Base-by-base conservation (phyloP, 2,797 vertebrate genomes). In the Syngnathus rostellatus region DNA sequence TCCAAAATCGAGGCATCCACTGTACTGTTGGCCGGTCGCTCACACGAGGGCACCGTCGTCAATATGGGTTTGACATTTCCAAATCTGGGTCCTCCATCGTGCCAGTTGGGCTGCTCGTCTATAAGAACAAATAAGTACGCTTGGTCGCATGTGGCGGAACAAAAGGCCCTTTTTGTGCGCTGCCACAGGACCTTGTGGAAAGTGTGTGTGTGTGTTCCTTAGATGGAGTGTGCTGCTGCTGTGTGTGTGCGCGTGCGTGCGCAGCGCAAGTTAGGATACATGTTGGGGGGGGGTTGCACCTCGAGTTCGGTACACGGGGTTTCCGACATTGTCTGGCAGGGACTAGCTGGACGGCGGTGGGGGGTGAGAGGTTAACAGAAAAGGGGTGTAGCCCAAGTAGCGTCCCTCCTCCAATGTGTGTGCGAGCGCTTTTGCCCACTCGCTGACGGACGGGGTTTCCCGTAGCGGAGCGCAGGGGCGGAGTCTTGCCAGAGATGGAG, bases 251-350 rank as follows among this genome's bases (percentile, higher is more conserved):
- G 2, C 0, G 31, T 31, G 31, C 2, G 31, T 4, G 31, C 31
- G 31, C 31, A 31, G 31, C 19, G 63, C 66, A 41, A 66, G 54
- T 68, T 64, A 59, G 65, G 8, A 16, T 57, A 37, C 55, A 37
- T 31, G 55, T 37, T 17, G 23, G 58, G 69, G 74, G 72, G 69
- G 74, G 72, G 78, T 89, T 89, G 90, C 70, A 72, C 83, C 85
- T 90, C 85, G 89, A 88, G 87, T 91, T 89, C 87, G 81, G 74
- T 87, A 79, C 78, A 88, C 88, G 83, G 89, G 92, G 92, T 90
- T 93, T 94, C 90, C 89, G 82, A 80, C 80, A 76, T 89, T 86
- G 81, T 89, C 72, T 86, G 85, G 90, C 91, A 94, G 90, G 93
- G 92, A 91, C 91, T 84, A 79, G 85, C 86, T 76, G 89, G 88